These are phyloP conservation scores for Grapholita molesta DNA, from an alignment of 1,140 invertebrate species.

Conservation along the genomic window DNA sequence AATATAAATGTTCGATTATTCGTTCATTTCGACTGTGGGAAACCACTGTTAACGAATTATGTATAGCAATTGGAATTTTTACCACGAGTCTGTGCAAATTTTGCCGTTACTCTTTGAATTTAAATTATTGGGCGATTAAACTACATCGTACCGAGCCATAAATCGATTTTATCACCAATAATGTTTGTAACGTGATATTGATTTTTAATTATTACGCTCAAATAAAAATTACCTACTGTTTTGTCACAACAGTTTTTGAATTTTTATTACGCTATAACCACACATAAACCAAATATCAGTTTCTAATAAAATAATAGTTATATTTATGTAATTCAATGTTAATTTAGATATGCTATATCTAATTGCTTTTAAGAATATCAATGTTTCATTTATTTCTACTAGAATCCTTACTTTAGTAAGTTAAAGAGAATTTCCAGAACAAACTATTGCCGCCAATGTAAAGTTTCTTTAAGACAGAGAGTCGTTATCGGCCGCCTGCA, in stretches of 20 bases:
- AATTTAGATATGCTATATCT: neutral
- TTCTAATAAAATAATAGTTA: neutral
- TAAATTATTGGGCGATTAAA: neutral
- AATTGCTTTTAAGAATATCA: neutral
- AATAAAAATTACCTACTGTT: neutral
- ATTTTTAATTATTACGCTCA: neutral
- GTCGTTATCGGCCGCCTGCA: constrained; percentile 7
- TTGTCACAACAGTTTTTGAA: neutral
- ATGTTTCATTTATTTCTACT: neutral
- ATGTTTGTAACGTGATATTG: too few relatives aligned
- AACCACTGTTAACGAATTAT: constrained; percentile 10
- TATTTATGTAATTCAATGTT: neutral
- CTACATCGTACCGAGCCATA: neutral
- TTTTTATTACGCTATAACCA: neutral
- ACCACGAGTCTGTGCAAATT: constrained; percentile 10
- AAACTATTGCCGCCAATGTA: neutral
- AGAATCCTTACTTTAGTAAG: neutral
- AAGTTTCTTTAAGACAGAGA: neutral
- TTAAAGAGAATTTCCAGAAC: neutral
- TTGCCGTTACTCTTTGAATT: neutral
- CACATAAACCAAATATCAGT: neutral
- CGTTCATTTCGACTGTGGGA: constrained; percentile 1
- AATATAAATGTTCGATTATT: constrained; percentile 13
- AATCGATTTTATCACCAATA: neutral
- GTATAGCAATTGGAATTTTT: constrained; percentile 5